These are phyloP conservation scores for Oxyscelio sp. DNA, from an alignment of 2,888 invertebrate genomes.

Conservation along the genomic window DNA sequence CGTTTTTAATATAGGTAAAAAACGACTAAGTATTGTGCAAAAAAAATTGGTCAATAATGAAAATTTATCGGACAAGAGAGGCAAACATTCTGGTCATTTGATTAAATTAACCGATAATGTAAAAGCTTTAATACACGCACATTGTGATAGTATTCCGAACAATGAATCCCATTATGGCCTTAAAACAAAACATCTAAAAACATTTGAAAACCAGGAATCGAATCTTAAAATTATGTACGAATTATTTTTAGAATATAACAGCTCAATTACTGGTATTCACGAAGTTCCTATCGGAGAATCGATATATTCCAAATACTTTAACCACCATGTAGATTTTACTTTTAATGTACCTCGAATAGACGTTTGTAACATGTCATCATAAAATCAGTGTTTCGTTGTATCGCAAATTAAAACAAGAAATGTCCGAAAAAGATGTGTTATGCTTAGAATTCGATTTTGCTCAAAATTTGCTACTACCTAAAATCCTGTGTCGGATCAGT, in stretches of 20 bases:
- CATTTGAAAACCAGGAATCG: constrained; percentile 21
- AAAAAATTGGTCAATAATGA: constrained; percentile 10
- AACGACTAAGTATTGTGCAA: constrained; percentile 17
- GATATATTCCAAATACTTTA: constrained; percentile 37
- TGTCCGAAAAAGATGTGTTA: neutral
- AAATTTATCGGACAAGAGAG: constrained; percentile 20
- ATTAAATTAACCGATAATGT: constrained; percentile 31
- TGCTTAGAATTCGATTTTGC: constrained; percentile 50
- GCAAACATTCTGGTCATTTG: constrained; percentile 31
- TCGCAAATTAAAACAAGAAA: neutral
- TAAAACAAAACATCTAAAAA: constrained; percentile 15
- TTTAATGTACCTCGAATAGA: constrained; percentile 12
- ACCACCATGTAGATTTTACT: constrained; percentile 17
- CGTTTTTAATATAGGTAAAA: constrained; percentile 10
- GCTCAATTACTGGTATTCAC: neutral
- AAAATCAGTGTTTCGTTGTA: neutral
- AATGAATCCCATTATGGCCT: constrained; percentile 27
- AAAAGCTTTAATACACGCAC: constrained; percentile 28
- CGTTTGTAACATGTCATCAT: constrained; percentile 30
- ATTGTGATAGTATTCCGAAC: constrained; percentile 40
- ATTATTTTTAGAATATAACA: constrained; percentile 27
- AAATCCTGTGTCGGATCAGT: constrained; percentile 53
- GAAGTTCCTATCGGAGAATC: constrained; percentile 15
- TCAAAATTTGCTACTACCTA: too few species aligned
- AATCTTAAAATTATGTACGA: constrained; percentile 17